Evolutionary conservation across 2,888 invertebrate genomes (phyloP), one percentile per base, ranked within the genome.

Genomic region (Pyrgus malvae): DNA sequence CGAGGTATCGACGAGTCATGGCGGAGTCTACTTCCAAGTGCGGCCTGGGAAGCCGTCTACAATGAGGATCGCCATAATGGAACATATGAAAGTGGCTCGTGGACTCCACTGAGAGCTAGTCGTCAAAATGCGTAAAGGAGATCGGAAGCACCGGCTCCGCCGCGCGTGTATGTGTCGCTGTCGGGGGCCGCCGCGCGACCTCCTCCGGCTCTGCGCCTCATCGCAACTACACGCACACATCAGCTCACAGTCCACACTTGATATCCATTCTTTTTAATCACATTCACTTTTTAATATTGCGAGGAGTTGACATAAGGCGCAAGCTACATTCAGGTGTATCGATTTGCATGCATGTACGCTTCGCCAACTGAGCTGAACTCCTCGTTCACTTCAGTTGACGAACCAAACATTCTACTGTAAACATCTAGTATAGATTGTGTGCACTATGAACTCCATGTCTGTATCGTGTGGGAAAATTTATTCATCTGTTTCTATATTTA

Each of bases 101-200:
- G 50, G 50, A 45, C 53, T 53, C 53, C 53, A 51, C 44, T 53
- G 53, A 38, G 29, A 45, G 53, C 35, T 8, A 41, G 14, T 41
- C 40, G 54, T 46, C 40, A 48, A 69, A 67, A 66, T 67, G 68
- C 63, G 72, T 68, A 69, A 71, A 72, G 80, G 76, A 78, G 70
- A 73, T 74, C 76, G 77, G 77, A 77, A 80, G 76, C 79, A 80
- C 87, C 88, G 86, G 87, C 88, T 85, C 89, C 89, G 86, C 83
- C 83, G 82, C 89, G 83, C 76, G 79, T 84, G 85, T 83, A 83
- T 83, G 78, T 78, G 76, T 80, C 33, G 79, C 74, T 73, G 68
- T 74, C n/a, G 73, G 72, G 70, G 19, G 12, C 31, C 74, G 70
- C 70, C 66, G 68, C 65, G 64, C 63, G 63, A 53, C 61, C 56